Evolutionary conservation across 2,797 vertebrate species (phyloP), one percentile per base, ranked within the genome.

Genomic region (Yasuhikotakia modesta): DNA sequence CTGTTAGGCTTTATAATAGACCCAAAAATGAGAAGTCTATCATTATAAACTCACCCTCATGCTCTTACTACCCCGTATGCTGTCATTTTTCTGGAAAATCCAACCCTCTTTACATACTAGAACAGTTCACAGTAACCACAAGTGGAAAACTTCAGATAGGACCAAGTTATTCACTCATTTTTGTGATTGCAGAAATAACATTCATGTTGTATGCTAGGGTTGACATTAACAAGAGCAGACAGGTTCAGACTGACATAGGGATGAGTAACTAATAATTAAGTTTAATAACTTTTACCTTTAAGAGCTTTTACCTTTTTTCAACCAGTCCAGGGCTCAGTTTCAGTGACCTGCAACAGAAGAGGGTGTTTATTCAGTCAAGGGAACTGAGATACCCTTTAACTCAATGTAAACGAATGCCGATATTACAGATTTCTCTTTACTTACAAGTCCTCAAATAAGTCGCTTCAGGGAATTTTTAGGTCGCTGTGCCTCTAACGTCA

Each of bases 331-430:
- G 35, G 65, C 53, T 81, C 19, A 48, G 55, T 82, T 73, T 84
- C 78, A 70, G 39, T 76, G 53, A 27, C 72, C 74, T 73, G 27
- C 45, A 80, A 75, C 57, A 35, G 39, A 48, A 24, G 27, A 45
- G 52, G 68, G 30, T 53, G 32, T 30, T 19, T 61, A 61, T 43
- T 43, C 39, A 43, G 39, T 69, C 71, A 73, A 24, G 22, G 24
- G 52, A 27, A 76, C 27, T 74, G 48, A 76, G 32, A 45, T 74
- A 64, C 24, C 43, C 63, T 81, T 73, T 48, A 30, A 32, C 60
- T 43, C 14, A 66, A 24, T 35, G 55, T 50, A 52, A 27, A 35
- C 39, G 27, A 2, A 69, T 70, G 16, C 22, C 45, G 55, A 77
- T 61, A 70, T 61, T 35, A 48, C 5, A 35, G 17, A 32, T 35